Evolutionary conservation across 1,140 invertebrate species (phyloP), one percentile per base, ranked within the genome.

Genomic region (Monomorium pharaonis): DNA sequence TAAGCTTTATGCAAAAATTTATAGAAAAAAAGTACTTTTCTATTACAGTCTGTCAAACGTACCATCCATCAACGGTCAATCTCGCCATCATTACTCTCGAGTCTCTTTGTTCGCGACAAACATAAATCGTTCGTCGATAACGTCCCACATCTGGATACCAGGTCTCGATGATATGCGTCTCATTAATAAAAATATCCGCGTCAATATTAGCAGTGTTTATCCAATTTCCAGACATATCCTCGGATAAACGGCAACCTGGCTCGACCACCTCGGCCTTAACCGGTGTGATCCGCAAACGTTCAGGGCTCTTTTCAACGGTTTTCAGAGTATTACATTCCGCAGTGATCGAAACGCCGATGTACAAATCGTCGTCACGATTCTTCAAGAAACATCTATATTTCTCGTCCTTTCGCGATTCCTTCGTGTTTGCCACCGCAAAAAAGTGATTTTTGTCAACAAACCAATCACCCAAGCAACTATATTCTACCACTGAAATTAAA

Each of bases 141-240:
- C 98, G 96, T 0, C 98, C 97, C 89, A 97, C 97, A 94, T 99
- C 99, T 0, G 99, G 98, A 95, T 98, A 98, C 95, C 97, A 98
- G 24, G 98, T 98, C 96, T 99, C 98, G 92, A 99, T 97, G 49
- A 99, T 99, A 92, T 99, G 98, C 0, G 99, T 99, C 90, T 98
- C 97, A 94, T 99, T 99, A 60, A 99, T 99, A 18, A 96, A 96
- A 1, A 99, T 97, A 94, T 99, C 98, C 1, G 98, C 98, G 94
- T 99, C 98, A 86, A 99, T 98, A 92, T 99, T 99, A 0, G 98
- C 98, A 0, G 99, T 99, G 89, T 99, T 99, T 27, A 99, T 98
- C 99, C 99, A 99, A 49, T 98, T 96, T 12, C 99, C 99, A 3
- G 97, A 97, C 93, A 99, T 99, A 94, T 99, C 99, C 94, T 98